Evolutionary conservation across 1,140 invertebrate genomes (phyloP).

Genomic region (Drosophila rhopaloa): DNA sequence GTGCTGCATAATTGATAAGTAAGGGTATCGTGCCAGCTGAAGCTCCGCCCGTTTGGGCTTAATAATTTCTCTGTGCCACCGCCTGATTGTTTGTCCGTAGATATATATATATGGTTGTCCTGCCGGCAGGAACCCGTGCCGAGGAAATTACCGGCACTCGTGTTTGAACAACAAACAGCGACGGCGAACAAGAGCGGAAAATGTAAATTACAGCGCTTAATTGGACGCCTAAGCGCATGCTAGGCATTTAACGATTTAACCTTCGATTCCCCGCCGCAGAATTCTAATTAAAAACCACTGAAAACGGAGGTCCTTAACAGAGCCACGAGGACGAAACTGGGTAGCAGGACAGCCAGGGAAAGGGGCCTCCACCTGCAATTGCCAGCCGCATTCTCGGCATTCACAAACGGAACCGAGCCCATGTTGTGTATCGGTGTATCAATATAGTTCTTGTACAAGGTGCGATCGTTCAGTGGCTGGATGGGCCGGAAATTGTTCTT

Average conservation of each 20-base stretch:
- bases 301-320: constrained; percentile 31
- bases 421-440: not conserved
- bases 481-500: constrained; percentile 92
- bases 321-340: constrained; percentile 10
- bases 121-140: constrained; percentile 10
- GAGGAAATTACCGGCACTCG: constrained; percentile 8
- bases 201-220: constrained; percentile 44
- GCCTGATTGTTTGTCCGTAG: constrained; percentile 1
- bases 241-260: constrained; percentile 43
- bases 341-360: constrained; percentile 10
- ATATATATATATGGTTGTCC: constrained; percentile 9
- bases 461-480: constrained; percentile 89
- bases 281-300: constrained; percentile 63
- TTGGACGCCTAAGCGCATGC: constrained; percentile 31
- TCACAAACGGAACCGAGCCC: constrained; percentile 58
- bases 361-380: constrained; percentile 7
- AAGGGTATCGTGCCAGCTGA: constrained; percentile 29
- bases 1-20: constrained; percentile 45
- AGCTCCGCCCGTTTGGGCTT: constrained; percentile 17
- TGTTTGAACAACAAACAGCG: constrained; percentile 43
- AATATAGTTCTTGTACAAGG: constrained; percentile 77
- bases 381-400: constrained; percentile 44
- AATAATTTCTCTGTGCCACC: constrained; percentile 16
- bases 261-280: constrained; percentile 10
- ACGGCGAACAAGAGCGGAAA: constrained; percentile 14